A percentile compares a stretch with the other conserved stretches of the same genome.
phyloP scores from a whole-genome alignment of 35 echinoderm and acorn worm species.

The Anneissia japonica region DNA sequence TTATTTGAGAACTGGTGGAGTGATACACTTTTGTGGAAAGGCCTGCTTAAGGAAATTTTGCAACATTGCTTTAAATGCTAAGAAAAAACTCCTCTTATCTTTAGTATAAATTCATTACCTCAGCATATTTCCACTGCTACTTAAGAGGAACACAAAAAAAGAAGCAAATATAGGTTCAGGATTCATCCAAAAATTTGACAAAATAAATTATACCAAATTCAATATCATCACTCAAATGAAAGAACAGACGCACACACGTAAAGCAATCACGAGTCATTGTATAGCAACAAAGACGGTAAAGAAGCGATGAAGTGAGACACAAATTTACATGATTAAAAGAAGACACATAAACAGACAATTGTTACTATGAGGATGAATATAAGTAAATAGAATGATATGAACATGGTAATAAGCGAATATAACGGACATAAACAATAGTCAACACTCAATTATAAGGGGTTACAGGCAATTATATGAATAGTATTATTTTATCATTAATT shows the following conservation, averaged over 20 bases:
- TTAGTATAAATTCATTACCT: background rate
- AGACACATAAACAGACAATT: background rate
- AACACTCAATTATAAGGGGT: no score
- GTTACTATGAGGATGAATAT: background rate
- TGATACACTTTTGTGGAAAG: background rate
- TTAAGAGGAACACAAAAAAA: background rate
- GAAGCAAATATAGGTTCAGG: background rate
- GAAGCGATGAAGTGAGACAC: background rate
- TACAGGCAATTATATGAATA: no score
- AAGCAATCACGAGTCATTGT: background rate
- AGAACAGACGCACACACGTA: no score
- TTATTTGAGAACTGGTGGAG: background rate
- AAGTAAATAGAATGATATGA: background rate
- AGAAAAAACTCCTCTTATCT: background rate
- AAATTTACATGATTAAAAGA: background rate
- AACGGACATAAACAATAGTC: no score
- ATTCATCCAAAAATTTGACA: background rate
- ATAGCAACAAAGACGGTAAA: background rate
- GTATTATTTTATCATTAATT: no score
- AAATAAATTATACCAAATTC: background rate
- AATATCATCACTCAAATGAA: background rate
- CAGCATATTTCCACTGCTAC: conserved; percentile 1
- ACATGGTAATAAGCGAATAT: background rate
- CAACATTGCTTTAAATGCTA: background rate
- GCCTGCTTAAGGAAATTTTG: background rate